Evolutionary conservation across 2,797 vertebrate species (phyloP).

Genomic region (Hipposideros larvatus): DNA sequence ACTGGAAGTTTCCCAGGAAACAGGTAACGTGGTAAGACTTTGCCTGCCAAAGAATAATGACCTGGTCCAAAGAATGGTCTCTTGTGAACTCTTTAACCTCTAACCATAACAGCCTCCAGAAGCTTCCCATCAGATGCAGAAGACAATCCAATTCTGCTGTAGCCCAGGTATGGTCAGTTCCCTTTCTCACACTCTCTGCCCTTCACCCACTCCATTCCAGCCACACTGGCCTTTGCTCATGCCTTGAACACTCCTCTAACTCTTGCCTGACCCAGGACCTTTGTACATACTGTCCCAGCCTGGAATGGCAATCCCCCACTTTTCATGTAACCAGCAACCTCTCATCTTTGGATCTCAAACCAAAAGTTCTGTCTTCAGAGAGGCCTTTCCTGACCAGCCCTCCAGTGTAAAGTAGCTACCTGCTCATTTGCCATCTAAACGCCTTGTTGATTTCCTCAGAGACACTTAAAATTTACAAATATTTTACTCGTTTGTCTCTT

Average conservation of each 20-base stretch:
- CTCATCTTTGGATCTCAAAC: neutral
- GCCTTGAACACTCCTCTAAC: neutral
- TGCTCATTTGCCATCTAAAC: neutral
- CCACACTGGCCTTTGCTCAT: neutral
- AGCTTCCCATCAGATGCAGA: neutral
- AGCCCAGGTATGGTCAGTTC: rapidly evolving
- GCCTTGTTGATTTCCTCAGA: neutral
- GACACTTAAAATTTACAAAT: neutral
- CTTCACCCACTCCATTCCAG: neutral
- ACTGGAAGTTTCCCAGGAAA: neutral
- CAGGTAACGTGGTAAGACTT: neutral
- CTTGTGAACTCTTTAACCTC: neutral
- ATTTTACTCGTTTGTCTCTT: neutral
- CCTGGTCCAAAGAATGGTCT: neutral
- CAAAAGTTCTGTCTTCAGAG: neutral
- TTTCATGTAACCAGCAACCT: neutral
- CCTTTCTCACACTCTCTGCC: neutral
- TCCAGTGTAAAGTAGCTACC: neutral
- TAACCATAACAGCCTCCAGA: neutral
- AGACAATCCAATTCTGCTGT: neutral
- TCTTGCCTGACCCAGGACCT: neutral
- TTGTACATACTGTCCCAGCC: neutral
- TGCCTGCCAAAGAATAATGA: neutral
- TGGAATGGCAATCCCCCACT: neutral
- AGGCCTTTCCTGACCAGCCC: neutral